Evolutionary conservation across 2,113 vertebrate genomes (phyloP).

Genomic region (Cacatua alba): DNA sequence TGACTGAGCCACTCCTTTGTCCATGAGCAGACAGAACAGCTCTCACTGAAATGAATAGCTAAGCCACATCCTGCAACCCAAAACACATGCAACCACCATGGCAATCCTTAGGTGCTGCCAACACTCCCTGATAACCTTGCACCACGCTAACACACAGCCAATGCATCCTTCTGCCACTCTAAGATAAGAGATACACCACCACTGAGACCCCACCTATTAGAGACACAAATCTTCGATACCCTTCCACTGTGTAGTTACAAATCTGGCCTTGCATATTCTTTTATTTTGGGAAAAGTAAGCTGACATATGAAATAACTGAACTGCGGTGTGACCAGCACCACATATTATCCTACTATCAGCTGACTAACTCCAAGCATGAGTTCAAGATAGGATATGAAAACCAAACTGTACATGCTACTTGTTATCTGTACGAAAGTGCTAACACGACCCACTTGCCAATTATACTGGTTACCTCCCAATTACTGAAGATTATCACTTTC

Average conservation of each 20-base stretch:
- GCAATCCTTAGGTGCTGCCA: background rate
- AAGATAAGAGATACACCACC: background rate
- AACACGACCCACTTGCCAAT: background rate
- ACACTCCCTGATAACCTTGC: background rate
- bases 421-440: background rate
- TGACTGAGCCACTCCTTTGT: background rate
- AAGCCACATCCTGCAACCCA: background rate
- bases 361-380: background rate
- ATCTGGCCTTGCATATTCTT: background rate
- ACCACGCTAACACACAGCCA: background rate
- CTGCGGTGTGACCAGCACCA: background rate
- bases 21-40: background rate
- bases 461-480: background rate
- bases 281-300: background rate
- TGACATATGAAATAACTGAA: background rate
- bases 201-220: accelerated
- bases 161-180: background rate
- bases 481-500: background rate
- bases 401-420: background rate
- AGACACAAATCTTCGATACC: background rate
- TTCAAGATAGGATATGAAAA: background rate
- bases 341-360: background rate
- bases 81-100: background rate
- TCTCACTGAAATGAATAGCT: background rate
- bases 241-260: background rate